Percentiles rank a stretch among this genome's conserved stretches.
Evolutionary conservation across 2,113 vertebrate genomes (phyloP).

Genomic region (Silurus meridionalis): DNA sequence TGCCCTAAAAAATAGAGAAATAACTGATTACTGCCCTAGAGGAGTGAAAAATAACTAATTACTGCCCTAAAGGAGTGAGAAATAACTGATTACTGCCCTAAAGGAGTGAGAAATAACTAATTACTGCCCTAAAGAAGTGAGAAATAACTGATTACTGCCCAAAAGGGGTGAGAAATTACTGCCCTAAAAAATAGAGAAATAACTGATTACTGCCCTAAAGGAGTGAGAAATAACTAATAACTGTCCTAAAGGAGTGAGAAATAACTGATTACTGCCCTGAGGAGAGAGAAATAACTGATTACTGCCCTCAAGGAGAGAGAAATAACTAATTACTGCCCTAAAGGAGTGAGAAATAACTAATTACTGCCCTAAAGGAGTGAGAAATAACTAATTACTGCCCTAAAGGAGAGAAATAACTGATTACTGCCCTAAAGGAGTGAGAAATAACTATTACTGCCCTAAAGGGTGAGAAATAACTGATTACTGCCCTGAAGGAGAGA

Average conservation of each 20-base stretch:
- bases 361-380: neutral
- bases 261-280: neutral
- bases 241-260: neutral
- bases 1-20: neutral
- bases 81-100: neutral
- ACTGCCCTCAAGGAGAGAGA: neutral
- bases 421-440: no score
- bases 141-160: neutral
- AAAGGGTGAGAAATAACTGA: no score
- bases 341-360: neutral
- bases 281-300: neutral
- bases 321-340: neutral
- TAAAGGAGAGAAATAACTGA: neutral
- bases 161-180: no score
- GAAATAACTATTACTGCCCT: no score
- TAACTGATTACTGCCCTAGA: neutral
- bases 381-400: neutral
- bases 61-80: no score
- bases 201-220: neutral
- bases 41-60: neutral
- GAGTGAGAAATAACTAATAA: neutral
- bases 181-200: neutral
- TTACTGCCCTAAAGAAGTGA: neutral
- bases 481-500: no score
- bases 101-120: neutral